Percentiles rank a stretch among this genome's conserved stretches.
Conservation (phyloP, 2,888 invertebrate genomes). For the Yponomeuta cagnagella region DNA sequence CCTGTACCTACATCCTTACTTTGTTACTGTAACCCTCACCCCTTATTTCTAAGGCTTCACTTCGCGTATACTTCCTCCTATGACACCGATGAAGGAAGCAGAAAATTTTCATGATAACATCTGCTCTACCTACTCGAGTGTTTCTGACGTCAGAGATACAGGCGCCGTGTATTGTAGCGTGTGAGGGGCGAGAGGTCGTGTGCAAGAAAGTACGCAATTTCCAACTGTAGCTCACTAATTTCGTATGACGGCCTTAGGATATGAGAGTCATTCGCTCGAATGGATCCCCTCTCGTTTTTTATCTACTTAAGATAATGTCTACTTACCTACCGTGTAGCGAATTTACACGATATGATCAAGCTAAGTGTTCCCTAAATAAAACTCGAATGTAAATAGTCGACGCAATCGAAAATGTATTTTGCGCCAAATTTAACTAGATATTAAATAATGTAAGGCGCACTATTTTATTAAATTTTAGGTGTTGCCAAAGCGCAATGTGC, state of each 20-base stretch:
- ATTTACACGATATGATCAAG: neutral
- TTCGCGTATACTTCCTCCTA: constrained; percentile 15
- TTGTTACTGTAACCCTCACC: neutral
- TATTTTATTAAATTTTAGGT: too few relatives aligned
- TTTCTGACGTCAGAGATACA: constrained; percentile 20
- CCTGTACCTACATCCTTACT: neutral
- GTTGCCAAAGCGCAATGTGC: too few relatives aligned
- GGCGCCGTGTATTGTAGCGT: constrained; percentile 14
- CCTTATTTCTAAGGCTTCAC: neutral
- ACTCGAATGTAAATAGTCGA: too few relatives aligned
- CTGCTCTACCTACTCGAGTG: constrained; percentile 17
- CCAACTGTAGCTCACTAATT: neutral
- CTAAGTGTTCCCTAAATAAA: neutral
- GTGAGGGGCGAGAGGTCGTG: neutral
- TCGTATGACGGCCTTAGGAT: neutral
- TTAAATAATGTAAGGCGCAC: too few relatives aligned
- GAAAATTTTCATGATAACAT: constrained; percentile 19
- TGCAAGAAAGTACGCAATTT: neutral
- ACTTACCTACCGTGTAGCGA: neutral
- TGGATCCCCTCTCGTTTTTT: neutral
- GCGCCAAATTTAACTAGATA: too few relatives aligned
- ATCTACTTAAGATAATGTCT: too few relatives aligned
- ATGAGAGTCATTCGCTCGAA: neutral
- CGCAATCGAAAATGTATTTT: too few relatives aligned
- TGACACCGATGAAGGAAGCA: constrained; percentile 17